These are phyloP conservation scores for Ganaspis brasiliensis DNA, from an alignment of 2,888 invertebrate species.

Conservation along the genomic window DNA sequence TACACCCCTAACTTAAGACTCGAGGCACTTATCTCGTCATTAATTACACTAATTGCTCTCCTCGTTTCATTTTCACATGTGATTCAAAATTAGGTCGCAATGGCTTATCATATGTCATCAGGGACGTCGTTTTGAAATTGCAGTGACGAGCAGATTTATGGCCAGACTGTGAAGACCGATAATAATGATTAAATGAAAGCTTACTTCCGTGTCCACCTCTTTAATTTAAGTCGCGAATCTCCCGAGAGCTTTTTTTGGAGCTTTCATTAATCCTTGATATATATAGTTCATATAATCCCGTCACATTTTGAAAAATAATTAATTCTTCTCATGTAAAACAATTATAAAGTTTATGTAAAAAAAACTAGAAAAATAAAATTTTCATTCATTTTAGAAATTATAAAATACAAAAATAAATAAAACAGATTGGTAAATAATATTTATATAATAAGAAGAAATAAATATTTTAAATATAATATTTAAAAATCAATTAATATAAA, in stretches of 20 bases:
- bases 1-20: constrained; percentile 6
- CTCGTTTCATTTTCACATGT: constrained; percentile 17
- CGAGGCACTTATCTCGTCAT: constrained; percentile 30
- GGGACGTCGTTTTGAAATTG: constrained; percentile 20
- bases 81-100: constrained; percentile 17
- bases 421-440: too few species aligned
- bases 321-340: too few species aligned
- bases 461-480: too few species aligned
- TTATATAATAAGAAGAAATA: too few species aligned
- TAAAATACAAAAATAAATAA: too few species aligned
- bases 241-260: neutral
- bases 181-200: constrained; percentile 26
- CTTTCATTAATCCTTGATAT: neutral
- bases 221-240: constrained; percentile 5
- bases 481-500: too few species aligned
- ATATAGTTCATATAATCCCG: too few species aligned
- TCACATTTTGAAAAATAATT: too few species aligned
- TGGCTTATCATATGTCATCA: constrained; percentile 7
- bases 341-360: too few species aligned
- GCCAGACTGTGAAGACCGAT: constrained; percentile 12
- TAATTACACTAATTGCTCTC: constrained; percentile 28
- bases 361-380: too few species aligned
- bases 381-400: too few species aligned
- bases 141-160: neutral
- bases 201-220: neutral